Evolutionary conservation across 2,797 vertebrate genomes (phyloP).

Genomic region (Microchirus variegatus): DNA sequence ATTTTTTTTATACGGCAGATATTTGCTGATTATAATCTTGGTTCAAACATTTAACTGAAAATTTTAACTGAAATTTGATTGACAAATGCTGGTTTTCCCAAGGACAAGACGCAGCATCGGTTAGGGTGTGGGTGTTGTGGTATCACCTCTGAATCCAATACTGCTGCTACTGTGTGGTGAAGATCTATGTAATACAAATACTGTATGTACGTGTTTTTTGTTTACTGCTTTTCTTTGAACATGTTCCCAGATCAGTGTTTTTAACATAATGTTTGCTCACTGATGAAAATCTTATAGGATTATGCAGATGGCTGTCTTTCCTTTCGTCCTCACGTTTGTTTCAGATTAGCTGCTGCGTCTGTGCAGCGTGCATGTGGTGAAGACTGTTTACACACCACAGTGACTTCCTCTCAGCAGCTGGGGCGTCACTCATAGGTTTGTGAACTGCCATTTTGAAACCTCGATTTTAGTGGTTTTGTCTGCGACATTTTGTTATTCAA

Average conservation of each 20-base stretch:
- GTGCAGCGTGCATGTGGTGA: slow-evolving; percentile 22
- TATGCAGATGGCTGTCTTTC: slow-evolving; percentile 35
- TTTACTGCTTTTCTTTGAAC: slow-evolving; percentile 19
- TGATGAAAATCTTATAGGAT: slow-evolving; percentile 47
- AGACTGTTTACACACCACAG: not conserved
- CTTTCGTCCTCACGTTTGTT: slow-evolving; percentile 40
- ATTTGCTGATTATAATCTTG: slow-evolving; percentile 31
- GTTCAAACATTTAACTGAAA: slow-evolving; percentile 23
- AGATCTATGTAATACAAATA: slow-evolving; percentile 1
- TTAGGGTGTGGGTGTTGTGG: slow-evolving; percentile 1
- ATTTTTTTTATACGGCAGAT: not conserved
- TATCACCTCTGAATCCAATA: slow-evolving; percentile 10
- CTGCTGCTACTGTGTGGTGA: not conserved
- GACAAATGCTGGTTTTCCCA: too few species aligned
- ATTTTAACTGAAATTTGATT: slow-evolving; percentile 45
- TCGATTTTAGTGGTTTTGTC: too few species aligned
- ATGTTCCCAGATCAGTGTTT: slow-evolving; percentile 8
- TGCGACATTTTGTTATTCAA: not conserved
- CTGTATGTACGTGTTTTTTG: slow-evolving; percentile 2
- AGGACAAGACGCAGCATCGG: slow-evolving; percentile 9
- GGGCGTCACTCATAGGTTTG: too few species aligned
- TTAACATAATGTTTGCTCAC: slow-evolving; percentile 37
- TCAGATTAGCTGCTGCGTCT: slow-evolving; percentile 46
- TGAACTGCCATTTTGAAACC: too few species aligned
- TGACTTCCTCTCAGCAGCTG: too few species aligned